Base-by-base conservation (phyloP, 2,113 vertebrate species). In the Saccopteryx leptura region DNA sequence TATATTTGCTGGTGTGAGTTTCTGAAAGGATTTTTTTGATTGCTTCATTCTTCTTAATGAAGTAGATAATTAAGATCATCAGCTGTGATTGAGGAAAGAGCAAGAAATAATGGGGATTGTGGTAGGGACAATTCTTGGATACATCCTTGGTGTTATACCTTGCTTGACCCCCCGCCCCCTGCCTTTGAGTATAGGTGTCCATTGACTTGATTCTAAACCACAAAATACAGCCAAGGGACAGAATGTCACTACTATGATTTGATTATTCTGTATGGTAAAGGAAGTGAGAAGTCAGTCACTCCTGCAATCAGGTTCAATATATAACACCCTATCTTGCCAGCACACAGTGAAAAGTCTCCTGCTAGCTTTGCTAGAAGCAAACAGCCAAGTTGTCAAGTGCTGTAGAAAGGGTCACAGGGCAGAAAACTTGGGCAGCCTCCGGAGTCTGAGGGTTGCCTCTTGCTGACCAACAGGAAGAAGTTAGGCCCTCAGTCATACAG, bases 1-100 rank as follows among this genome's bases (percentile, higher is more conserved):
- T 66, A 54, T 4, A 58, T 24, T 19, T 75, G 26, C 58, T 48
- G 18, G 46, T 69, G 9, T 81, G n/a, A 80, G 9, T 75, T 28
- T 50, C 11, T 46, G 2, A 6, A 86, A 72, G 18, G 19, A 82
- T 58, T 48, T n/a, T 88, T 80, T 79, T 54, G 11, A 90, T 4
- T 56, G 58, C 5, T 71, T 92, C 48, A 54, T 1, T 85, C 52
- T 85, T 91, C 78, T 92, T 54, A 76, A 26, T 86, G 58, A 91
- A 96, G 31, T 18, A 91, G n/a, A 26, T 14, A 63, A 46, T 18
- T 28, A 66, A 66, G 66, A 26, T 85, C n/a, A 79, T 75, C 19
- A 54, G 10, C 1, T 56, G 9, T 58, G 58, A 90, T 12, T 60
- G 58, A 90, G 39, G 48, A 93, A 28, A 56, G 1, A 71, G 28